phyloP scores from a whole-genome alignment of 2,113 vertebrate genomes.

The Corythornis cristatus region DNA sequence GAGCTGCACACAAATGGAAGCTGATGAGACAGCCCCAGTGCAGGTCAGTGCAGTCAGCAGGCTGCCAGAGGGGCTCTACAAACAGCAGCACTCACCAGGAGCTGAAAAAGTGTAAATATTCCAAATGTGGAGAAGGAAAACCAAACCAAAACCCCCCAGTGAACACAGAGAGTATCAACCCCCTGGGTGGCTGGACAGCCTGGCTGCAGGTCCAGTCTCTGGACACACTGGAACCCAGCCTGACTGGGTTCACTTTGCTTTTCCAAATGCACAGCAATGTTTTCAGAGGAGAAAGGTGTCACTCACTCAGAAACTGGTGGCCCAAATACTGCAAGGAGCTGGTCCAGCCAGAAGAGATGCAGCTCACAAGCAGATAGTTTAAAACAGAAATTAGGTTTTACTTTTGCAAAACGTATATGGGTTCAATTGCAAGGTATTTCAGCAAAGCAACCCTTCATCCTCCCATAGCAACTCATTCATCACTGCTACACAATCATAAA shows the following conservation, averaged over 20 bases:
- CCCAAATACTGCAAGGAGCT: background rate
- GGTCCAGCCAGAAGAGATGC: background rate
- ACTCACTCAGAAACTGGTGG: background rate
- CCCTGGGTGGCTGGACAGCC: background rate
- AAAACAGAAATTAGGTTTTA: background rate
- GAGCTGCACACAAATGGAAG: conserved; percentile 55
- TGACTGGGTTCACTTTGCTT: background rate
- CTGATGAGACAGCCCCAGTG: background rate
- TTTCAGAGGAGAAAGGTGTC: background rate
- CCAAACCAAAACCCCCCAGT: background rate
- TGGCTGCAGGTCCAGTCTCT: background rate
- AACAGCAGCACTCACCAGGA: background rate
- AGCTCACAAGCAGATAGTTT: background rate
- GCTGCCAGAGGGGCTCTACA: background rate
- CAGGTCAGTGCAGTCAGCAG: background rate
- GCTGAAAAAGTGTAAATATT: background rate
- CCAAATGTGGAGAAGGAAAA: background rate
- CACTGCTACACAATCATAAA: background rate
- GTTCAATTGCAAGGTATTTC: background rate
- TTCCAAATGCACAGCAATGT: background rate
- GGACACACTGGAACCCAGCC: background rate
- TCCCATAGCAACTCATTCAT: background rate
- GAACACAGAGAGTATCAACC: background rate
- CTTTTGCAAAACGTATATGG: background rate
- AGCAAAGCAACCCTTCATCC: background rate